Evolutionary conservation across 1,140 invertebrate genomes (phyloP).

Genomic region (Coenobita brevimanus): DNA sequence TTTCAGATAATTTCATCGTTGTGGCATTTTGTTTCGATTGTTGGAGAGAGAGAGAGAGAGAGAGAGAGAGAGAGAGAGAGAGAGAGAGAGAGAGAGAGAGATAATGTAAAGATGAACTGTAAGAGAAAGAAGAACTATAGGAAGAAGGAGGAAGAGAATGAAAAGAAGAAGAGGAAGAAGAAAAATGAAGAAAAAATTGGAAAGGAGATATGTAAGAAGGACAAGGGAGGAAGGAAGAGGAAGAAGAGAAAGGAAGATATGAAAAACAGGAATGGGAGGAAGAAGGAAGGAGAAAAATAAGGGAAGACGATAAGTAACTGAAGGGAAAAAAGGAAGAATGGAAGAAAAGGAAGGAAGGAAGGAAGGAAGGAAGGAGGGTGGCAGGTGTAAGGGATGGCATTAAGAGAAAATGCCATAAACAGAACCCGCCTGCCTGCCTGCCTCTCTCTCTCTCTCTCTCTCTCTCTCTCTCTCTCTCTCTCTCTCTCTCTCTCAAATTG

Average conservation of each 20-base stretch:
- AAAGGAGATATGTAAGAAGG: no score
- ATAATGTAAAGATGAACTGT: neutral
- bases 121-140: neutral
- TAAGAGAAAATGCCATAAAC: neutral
- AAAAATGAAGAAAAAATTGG: no score
- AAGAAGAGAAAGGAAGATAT: neutral
- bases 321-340: neutral
- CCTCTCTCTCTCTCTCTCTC: no score
- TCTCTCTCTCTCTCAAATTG: no score
- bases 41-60: slow-evolving; percentile 4
- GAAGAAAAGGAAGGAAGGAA: neutral
- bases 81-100: no score
- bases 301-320: neutral
- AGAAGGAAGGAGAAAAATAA: neutral
- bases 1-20: no score
- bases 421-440: no score
- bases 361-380: neutral
- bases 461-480: no score
- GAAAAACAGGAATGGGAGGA: neutral
- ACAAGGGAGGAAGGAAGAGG: neutral
- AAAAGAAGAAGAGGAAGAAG: neutral
- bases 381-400: neutral
- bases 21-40: no score
- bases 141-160: neutral
- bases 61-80: neutral